Evolutionary conservation across 2,113 vertebrate species (phyloP), one percentile per base, ranked within the genome.

Genomic region (Origma solitaria): DNA sequence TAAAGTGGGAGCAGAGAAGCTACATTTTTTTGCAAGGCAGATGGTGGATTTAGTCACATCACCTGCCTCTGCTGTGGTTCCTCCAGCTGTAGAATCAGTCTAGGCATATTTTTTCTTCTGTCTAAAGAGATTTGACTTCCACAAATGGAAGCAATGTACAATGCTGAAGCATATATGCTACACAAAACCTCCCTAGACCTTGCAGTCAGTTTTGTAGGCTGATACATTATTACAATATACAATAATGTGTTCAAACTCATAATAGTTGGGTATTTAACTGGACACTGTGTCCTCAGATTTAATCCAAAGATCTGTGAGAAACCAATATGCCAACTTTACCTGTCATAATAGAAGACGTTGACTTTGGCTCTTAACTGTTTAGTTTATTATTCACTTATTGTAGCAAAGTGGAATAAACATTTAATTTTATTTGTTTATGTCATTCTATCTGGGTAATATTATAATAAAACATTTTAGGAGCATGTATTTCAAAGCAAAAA

Each of bases 371-470:
- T 92, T 82, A 49, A 49, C 50, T 72, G 4, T 73, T 88, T n/a
- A 37, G 38, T 88, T 94, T 86, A 71, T 82, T 92, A 44, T 83
- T 92, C 21, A 4, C 15, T 92, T 82, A 81, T 44, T 95, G 31
- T 71, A 51, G n/a, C 50, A 88, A 94, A 93, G 64, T 84, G 57
- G 68, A 90, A 79, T 62, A 68, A 90, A 57, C 15, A 61, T 60
- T 78, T 80, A 56, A 91, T 94, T 95, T 83, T 88, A 60, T 95
- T 92, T 81, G 56, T 69, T 84, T 83, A 33, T 92, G 75, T 79
- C 75, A 64, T 54, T 78, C 33, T 86, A 30, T 70, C 57, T 57
- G 44, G 35, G 27, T 71, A 93, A 40, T 79, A 79, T 72, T 88
- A 27, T 56, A 90, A 79, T 73, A 86, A 88, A 96, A 87, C 51